Evolutionary conservation across 2,797 vertebrate genomes (phyloP).

Genomic region (Euphonia xanthogaster): DNA sequence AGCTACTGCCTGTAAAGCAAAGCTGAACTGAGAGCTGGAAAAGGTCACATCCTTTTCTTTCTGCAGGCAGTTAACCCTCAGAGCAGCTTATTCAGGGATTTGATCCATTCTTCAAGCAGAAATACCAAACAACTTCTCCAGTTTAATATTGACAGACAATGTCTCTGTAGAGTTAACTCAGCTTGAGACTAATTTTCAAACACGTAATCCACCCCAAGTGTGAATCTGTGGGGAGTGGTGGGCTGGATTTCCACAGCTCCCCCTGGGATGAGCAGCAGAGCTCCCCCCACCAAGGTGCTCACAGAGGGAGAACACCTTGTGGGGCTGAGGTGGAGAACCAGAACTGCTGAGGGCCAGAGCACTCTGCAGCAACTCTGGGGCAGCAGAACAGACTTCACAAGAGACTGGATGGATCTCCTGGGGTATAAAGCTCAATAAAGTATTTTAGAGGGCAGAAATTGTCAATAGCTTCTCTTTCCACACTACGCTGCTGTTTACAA

Average conservation of each 20-base stretch:
- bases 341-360: neutral
- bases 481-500: neutral
- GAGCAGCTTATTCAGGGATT: neutral
- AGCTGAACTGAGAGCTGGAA: neutral
- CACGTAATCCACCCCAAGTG: neutral
- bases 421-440: neutral
- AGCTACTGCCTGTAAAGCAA: neutral
- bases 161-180: neutral
- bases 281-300: accelerated
- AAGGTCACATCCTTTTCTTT: neutral
- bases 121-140: neutral
- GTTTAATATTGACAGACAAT: neutral
- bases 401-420: accelerated
- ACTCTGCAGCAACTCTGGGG: neutral
- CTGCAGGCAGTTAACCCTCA: neutral
- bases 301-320: neutral
- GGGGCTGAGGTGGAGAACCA: neutral
- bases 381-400: neutral
- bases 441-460: neutral
- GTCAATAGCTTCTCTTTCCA: neutral
- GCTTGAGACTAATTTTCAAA: neutral
- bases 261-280: neutral
- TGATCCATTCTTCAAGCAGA: neutral
- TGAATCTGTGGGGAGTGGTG: neutral
- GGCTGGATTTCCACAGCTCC: neutral